A percentile compares a stretch with the other conserved stretches of the same genome.
Conservation (phyloP, 2,113 vertebrate genomes). For the Tor tambroides region DNA sequence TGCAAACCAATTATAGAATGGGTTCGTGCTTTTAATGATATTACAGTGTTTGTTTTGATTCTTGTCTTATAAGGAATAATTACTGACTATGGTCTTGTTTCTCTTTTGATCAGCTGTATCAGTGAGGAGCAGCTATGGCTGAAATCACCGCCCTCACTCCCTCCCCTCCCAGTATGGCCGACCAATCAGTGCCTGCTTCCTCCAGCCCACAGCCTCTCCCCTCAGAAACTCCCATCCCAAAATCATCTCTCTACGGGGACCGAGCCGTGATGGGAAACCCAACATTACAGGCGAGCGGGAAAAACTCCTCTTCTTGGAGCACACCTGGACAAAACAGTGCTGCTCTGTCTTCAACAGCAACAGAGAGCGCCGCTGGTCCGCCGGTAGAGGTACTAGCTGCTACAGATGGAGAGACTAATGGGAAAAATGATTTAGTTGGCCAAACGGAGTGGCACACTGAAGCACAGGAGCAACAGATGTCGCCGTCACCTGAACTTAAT, state of each 20-base stretch:
- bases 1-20: background rate
- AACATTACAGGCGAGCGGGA: constrained; percentile 14
- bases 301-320: background rate
- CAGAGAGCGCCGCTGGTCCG: constrained; percentile 5
- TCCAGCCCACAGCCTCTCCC: constrained; percentile 60
- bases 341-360: background rate
- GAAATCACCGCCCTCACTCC: constrained; percentile 74
- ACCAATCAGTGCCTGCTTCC: constrained; percentile 65
- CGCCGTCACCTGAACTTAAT: constrained; percentile 62
- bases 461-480: constrained; percentile 46
- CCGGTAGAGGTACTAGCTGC: constrained; percentile 35
- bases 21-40: background rate
- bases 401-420: constrained; percentile 27
- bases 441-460: constrained; percentile 28
- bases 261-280: constrained; percentile 59
- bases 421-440: background rate
- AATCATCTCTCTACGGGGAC: constrained; percentile 72
- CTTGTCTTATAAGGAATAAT: background rate
- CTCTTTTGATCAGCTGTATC: constrained; percentile 36
- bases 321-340: background rate
- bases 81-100: background rate
- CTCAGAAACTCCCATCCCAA: constrained; percentile 59
- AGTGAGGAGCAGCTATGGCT: constrained; percentile 72
- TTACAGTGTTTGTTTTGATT: background rate
- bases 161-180: constrained; percentile 68